A percentile compares a stretch with the other conserved stretches of the same genome.
These are phyloP conservation scores for Sebastes elongatus DNA, from an alignment of 2,797 vertebrate species.

Conservation along the genomic window DNA sequence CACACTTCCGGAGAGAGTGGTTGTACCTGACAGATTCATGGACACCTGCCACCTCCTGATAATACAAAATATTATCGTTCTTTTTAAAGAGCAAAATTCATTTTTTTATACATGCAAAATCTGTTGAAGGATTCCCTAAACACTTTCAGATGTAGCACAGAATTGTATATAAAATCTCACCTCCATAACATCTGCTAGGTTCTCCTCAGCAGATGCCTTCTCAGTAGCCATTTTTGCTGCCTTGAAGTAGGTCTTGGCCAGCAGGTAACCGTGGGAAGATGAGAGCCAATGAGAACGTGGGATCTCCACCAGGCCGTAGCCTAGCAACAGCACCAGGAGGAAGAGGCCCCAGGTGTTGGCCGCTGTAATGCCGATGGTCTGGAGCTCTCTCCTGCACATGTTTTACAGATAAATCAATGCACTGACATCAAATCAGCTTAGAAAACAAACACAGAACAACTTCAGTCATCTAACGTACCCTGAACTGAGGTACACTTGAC, in stretches of 20 bases:
- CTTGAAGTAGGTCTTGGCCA: slow-evolving; percentile 94
- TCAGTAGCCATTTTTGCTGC: slow-evolving; percentile 91
- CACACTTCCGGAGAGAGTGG: slow-evolving; percentile 88
- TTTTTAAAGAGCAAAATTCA: not conserved
- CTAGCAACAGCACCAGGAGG: slow-evolving; percentile 92
- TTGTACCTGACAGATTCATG: slow-evolving; percentile 88
- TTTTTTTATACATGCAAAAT: not conserved
- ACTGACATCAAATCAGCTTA: not conserved
- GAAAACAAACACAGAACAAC: not conserved
- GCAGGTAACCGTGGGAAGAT: slow-evolving; percentile 86
- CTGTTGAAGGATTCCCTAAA: not conserved
- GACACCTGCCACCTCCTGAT: slow-evolving; percentile 88
- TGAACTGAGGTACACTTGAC: slow-evolving; percentile 20
- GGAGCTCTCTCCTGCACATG: slow-evolving; percentile 85
- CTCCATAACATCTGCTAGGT: slow-evolving; percentile 93
- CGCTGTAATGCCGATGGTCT: slow-evolving; percentile 92
- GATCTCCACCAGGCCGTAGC: slow-evolving; percentile 95
- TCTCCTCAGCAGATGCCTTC: slow-evolving; percentile 91
- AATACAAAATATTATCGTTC: slow-evolving; percentile 8
- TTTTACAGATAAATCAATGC: not conserved
- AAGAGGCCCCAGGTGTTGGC: slow-evolving; percentile 97
- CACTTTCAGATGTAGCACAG: not conserved
- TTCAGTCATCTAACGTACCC: not conserved
- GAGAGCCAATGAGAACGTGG: slow-evolving; percentile 93
- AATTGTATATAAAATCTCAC: slow-evolving; percentile 59